Evolutionary conservation across 2,797 vertebrate species (phyloP).

Genomic region (Enteromius mattozi): DNA sequence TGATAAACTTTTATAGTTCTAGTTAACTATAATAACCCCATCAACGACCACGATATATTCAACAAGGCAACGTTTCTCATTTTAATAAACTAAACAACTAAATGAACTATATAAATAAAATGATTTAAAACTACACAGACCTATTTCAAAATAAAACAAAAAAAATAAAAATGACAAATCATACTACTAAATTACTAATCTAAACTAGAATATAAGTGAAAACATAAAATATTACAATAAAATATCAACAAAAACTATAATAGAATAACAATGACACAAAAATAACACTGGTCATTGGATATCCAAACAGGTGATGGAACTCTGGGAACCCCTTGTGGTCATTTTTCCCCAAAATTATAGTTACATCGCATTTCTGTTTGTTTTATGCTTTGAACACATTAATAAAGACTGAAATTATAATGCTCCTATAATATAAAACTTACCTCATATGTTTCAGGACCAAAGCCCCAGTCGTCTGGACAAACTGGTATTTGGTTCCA

Average conservation of each 20-base stretch:
- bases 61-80: background rate
- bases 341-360: background rate
- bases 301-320: background rate
- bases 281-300: background rate
- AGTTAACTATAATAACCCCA: background rate
- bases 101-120: background rate
- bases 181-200: background rate
- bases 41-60: background rate
- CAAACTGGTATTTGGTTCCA: slow-evolving; percentile 89
- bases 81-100: background rate
- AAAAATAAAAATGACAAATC: background rate
- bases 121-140: background rate
- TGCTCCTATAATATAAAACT: slow-evolving; percentile 26
- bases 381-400: background rate
- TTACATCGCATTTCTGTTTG: background rate
- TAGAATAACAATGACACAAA: background rate
- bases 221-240: background rate
- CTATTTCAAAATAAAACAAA: background rate
- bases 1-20: background rate
- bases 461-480: slow-evolving; percentile 86
- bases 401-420: background rate
- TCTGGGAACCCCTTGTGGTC: background rate
- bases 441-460: slow-evolving; percentile 86
- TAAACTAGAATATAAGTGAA: background rate
- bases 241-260: background rate